Conservation (phyloP, 2,113 vertebrate genomes). For the Chascanopsetta lugubris region DNA sequence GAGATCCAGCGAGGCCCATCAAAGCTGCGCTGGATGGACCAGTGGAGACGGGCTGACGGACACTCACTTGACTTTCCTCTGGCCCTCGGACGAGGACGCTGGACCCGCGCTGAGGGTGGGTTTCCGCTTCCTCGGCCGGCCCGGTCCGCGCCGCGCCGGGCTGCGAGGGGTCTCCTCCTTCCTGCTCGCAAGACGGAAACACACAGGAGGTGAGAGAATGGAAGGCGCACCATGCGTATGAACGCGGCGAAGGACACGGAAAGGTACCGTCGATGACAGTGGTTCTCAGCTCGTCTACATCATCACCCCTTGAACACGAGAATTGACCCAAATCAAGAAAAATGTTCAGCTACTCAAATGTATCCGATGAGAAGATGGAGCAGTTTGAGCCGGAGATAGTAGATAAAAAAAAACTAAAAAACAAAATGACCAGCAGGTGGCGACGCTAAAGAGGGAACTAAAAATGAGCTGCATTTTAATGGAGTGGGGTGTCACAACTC, state of each 20-base stretch:
- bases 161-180: conserved; percentile 94
- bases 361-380: too few species aligned
- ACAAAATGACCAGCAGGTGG: too few species aligned
- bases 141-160: conserved; percentile 90
- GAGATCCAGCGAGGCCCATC: conserved; percentile 44
- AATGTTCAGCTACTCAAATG: too few species aligned
- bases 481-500: neutral
- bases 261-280: neutral
- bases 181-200: conserved; percentile 76
- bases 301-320: too few species aligned
- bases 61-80: conserved; percentile 92
- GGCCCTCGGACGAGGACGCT: conserved; percentile 76
- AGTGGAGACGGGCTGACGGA: conserved; percentile 26
- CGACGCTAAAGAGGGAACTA: too few species aligned
- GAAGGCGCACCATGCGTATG: too few species aligned
- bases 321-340: too few species aligned
- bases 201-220: conserved; percentile 28
- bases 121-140: conserved; percentile 92
- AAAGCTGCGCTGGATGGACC: conserved; percentile 32
- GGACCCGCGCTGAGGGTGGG: conserved; percentile 71
- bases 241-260: neutral
- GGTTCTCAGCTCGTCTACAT: too few species aligned
- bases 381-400: too few species aligned
- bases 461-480: neutral
- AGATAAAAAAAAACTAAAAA: too few species aligned